A percentile compares a stretch with the other conserved stretches of the same genome.
Conservation (phyloP, 1,140 invertebrate genomes). For the Megalonaias nervosa region DNA sequence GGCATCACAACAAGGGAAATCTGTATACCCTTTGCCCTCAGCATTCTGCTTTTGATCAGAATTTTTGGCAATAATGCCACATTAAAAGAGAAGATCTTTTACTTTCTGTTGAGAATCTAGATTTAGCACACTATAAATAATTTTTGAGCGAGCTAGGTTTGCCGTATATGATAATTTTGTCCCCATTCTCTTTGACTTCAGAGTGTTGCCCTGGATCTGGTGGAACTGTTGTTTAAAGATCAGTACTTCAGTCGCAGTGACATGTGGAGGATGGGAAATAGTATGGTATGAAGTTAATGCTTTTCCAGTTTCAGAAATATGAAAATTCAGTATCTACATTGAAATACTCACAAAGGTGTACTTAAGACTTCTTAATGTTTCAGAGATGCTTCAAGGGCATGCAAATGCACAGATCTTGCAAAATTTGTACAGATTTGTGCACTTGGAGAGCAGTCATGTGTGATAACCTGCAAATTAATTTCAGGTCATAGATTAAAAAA, state of each 20-base stretch:
- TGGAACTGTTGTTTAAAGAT: conserved; percentile 98
- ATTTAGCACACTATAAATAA: too few relatives aligned
- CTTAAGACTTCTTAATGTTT: too few relatives aligned
- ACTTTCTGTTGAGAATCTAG: background rate
- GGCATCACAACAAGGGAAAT: background rate
- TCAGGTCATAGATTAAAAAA: too few relatives aligned
- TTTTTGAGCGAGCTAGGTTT: background rate
- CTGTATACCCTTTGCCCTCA: background rate
- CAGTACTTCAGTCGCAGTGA: conserved; percentile 98
- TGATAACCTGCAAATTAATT: too few relatives aligned
- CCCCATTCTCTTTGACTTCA: conserved; percentile 38
- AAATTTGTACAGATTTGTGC: too few relatives aligned
- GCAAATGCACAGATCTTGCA: too few relatives aligned
- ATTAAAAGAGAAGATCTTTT: background rate
- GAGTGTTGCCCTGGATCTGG: conserved; percentile 92
- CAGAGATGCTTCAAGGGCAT: too few relatives aligned
- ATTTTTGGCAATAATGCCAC: background rate
- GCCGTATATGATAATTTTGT: background rate
- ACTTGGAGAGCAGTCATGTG: too few relatives aligned
- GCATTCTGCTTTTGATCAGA: background rate
- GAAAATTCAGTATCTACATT: too few relatives aligned
- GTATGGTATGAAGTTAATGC: conserved; percentile 75
- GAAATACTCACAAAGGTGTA: too few relatives aligned
- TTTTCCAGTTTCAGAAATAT: too few relatives aligned
- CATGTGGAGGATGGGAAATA: conserved; percentile 97